Conservation (phyloP, 2,888 invertebrate genomes). For the Caenorhabditis doughertyi region DNA sequence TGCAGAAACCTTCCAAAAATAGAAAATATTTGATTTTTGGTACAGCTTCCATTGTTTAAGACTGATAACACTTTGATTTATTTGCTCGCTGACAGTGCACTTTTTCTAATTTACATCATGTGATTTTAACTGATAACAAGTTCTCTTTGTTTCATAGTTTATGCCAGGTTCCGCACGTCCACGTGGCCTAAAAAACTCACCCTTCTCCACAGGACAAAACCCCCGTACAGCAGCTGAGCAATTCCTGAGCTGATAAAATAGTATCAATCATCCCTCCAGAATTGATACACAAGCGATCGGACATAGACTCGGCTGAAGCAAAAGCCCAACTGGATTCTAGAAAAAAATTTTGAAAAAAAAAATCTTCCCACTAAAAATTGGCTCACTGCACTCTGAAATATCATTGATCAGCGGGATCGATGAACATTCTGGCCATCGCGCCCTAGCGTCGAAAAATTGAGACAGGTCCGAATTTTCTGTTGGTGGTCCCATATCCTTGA, state of each 20-base stretch:
- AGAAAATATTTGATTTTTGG: background rate
- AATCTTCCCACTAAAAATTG: background rate
- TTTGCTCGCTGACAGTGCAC: conserved; percentile 5
- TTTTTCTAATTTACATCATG: conserved; percentile 1
- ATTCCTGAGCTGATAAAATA: conserved; percentile 84
- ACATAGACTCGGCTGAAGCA: conserved; percentile 84
- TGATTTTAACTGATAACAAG: conserved; percentile 74
- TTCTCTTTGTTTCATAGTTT: no score
- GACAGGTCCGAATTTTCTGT: conserved; percentile 9
- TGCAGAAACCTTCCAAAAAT: no score
- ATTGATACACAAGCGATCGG: conserved; percentile 84
- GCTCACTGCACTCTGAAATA: conserved; percentile 16
- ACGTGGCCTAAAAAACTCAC: conserved; percentile 85
- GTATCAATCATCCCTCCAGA: conserved; percentile 80
- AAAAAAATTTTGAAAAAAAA: background rate
- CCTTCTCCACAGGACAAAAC: conserved; percentile 83
- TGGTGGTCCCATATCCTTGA: conserved; percentile 8
- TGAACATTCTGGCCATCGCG: conserved; percentile 11
- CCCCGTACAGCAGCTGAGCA: conserved; percentile 83
- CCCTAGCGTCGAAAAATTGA: conserved; percentile 8
- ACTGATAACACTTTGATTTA: conserved; percentile 1
- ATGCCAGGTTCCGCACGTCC: no score
- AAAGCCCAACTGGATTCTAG: conserved; percentile 89
- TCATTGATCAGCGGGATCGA: conserved; percentile 22
- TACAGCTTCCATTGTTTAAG: background rate